Evolutionary conservation across 2,888 invertebrate genomes (phyloP), one percentile per base, ranked within the genome.

Genomic region (Petrophora chlorosata): DNA sequence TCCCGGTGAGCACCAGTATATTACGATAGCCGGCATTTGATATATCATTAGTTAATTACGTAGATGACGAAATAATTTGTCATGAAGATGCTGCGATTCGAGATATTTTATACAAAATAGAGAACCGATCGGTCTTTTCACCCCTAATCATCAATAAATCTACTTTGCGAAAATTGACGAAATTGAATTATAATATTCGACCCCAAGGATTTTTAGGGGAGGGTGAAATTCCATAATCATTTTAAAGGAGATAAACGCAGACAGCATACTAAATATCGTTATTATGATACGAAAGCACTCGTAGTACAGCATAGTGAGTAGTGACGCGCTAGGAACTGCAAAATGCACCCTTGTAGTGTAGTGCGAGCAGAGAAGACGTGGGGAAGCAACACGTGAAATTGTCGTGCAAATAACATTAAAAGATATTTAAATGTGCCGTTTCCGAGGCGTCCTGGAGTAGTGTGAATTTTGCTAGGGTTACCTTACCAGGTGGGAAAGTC

Each of bases 1-100:
- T 60, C 59, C 63, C 63, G 63, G 55, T 56, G 47, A 45, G 60
- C 47, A 45, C 52, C 3, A 48, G 54, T 70, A 38, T 69, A 66
- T 61, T 63, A 68, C 63, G 55, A 57, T 17, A 47, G 32, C 39
- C 25, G 54, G 50, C 43, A 53, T 51, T 49, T 49, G 23, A 46
- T 28, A 40, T 25, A 39, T 19, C 28, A 29, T 36, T 22, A 28
- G 8, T 10, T 33, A 14, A 35, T 32, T 40, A 16, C n/a, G 13
- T 16, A 9, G 23, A 26, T 16, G 3, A 4, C 29, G 30, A 41
- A 32, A 32, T 36, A 41, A 3, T 30, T 41, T 47, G n/a, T 28
- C 16, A 22, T n/a, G n/a, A 26, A 22, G 39, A 41, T n/a, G n/a
- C n/a, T n/a, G n/a, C n/a, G n/a, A n/a, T n/a, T n/a, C n/a, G n/a